Evolutionary conservation across 2,888 invertebrate genomes (phyloP), one percentile per base, ranked within the genome.

Genomic region (Drosophila pseudotalamancana): DNA sequence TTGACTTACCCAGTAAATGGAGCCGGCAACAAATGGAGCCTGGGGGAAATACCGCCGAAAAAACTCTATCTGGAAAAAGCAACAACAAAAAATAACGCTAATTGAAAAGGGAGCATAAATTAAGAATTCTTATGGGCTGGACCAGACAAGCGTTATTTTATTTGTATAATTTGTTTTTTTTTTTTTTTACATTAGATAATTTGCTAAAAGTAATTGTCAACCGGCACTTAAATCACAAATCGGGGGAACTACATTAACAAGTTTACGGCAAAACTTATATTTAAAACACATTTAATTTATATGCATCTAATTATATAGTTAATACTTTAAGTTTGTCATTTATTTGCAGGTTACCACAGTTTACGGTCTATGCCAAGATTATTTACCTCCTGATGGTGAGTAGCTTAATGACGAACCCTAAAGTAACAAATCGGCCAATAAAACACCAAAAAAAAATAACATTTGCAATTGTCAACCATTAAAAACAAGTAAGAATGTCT

Each of bases 291-390:
- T 31, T 39, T 14, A 43, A 21, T 2, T 40, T 6, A 12, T 23
- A 6, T 11, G 2, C 8, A 29, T 34, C 12, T 37, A 16, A 42
- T 40, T 25, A 8, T 25, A 32, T 31, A 1, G 32, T 57, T 37
- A 50, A 50, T 50, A 29, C 55, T 35, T 43, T 37, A 63, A 53
- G 37, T 1, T 51, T 46, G 9, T 63, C 23, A 40, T 70, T 77
- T 83, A 60, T 90, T 95, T 94, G n/a, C 94, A 95, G 95, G 95
- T 95, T 95, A 95, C 95, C 95, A 95, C 95, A 95, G 95, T 95
- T 95, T 95, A 95, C 95, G 95, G 95, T 95, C 95, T 95, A 95
- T 95, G 95, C 95, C 93, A 95, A 95, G 95, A 95, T 95, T 95
- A 95, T 95, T 95, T 95, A 95, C 95, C 95, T 95, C 95, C 95